Conservation (phyloP, 1,140 invertebrate species). For the Belonocnema kinseyi region DNA sequence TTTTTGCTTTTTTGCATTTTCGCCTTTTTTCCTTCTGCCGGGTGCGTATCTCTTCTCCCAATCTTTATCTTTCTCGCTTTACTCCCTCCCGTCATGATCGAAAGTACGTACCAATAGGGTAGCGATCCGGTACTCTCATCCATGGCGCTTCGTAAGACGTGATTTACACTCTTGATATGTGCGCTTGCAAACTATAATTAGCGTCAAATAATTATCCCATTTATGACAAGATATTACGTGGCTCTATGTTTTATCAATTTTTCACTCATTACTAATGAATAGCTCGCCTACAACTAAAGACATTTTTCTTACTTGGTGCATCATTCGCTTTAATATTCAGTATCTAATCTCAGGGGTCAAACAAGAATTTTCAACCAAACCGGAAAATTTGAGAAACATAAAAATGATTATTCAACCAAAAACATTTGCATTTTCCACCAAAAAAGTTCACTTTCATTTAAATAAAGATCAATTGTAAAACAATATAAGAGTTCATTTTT, state of each 20-base stretch:
- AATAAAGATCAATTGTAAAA: too few relatives aligned
- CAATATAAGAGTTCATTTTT: too few relatives aligned
- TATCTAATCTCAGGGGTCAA: too few relatives aligned
- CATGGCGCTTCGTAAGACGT: slow-evolving; percentile 23
- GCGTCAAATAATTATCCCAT: slow-evolving; percentile 29
- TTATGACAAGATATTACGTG: slow-evolving; percentile 22
- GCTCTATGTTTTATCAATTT: not conserved
- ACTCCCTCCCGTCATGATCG: slow-evolving; percentile 46
- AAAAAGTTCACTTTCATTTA: too few relatives aligned
- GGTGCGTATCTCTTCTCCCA: slow-evolving; percentile 46
- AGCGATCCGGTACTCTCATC: slow-evolving; percentile 10
- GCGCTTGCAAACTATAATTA: slow-evolving; percentile 8
- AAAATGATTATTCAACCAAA: too few relatives aligned
- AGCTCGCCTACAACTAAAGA: not conserved
- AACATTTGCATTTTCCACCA: too few relatives aligned
- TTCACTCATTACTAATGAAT: not conserved
- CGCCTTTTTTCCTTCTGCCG: slow-evolving; percentile 63
- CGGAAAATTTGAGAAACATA: too few relatives aligned
- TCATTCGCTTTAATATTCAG: too few relatives aligned
- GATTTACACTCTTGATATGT: slow-evolving; percentile 16
- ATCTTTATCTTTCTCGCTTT: slow-evolving; percentile 35
- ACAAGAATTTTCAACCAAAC: too few relatives aligned
- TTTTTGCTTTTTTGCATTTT: not conserved
- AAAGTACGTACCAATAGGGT: slow-evolving; percentile 43
- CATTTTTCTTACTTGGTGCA: not conserved